Percentiles rank a stretch among this genome's conserved stretches.
phyloP scores from a whole-genome alignment of 2,113 vertebrate genomes.

The Percina caprodes region DNA sequence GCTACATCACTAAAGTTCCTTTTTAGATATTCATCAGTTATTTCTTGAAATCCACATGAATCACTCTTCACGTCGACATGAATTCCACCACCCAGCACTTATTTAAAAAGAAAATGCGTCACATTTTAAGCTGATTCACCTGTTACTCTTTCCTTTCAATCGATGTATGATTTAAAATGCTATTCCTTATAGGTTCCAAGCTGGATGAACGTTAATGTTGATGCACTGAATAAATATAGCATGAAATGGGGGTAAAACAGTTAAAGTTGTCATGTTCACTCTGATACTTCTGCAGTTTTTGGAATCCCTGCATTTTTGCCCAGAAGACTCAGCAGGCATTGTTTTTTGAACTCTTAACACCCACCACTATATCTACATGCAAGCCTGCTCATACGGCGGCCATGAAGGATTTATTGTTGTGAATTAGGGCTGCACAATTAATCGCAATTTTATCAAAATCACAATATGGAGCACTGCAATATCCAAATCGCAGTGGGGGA shows the following conservation, averaged over 20 bases:
- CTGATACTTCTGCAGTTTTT: constrained; percentile 18
- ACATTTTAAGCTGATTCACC: too few species aligned
- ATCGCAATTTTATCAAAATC: too few species aligned
- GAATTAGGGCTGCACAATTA: too few species aligned
- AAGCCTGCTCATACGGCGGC: constrained; percentile 7
- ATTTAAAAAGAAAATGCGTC: too few species aligned
- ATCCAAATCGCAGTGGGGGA: too few species aligned
- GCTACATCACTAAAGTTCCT: not conserved
- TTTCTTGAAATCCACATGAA: too few species aligned
- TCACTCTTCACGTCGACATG: too few species aligned
- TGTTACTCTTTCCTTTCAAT: too few species aligned
- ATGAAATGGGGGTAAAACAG: not conserved
- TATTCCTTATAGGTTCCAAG: not conserved
- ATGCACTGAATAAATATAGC: not conserved
- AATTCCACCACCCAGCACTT: too few species aligned
- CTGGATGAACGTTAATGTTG: not conserved
- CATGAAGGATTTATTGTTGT: not conserved
- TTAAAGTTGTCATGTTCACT: not conserved
- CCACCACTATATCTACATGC: constrained; percentile 5
- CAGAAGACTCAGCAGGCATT: constrained; percentile 44
- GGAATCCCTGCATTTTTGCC: not conserved
- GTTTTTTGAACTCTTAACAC: constrained; percentile 23
- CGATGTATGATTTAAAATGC: too few species aligned
- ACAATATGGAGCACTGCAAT: too few species aligned
- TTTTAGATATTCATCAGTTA: too few species aligned